A percentile compares a stretch with the other conserved stretches of the same genome.
Evolutionary conservation across 1,140 invertebrate species (phyloP).

Genomic region (Phocides pigmalion): DNA sequence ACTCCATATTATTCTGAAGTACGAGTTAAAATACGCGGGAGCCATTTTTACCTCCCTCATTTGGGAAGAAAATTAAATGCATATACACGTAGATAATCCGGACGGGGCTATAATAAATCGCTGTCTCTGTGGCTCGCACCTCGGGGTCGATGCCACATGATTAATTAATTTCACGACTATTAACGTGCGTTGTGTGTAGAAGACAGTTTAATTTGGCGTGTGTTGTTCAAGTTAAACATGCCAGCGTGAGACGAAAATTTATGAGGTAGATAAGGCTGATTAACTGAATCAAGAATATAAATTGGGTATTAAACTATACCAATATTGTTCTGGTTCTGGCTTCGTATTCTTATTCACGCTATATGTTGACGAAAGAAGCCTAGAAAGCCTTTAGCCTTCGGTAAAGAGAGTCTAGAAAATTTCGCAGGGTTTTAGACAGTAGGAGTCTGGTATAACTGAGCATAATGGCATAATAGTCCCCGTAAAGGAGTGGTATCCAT

Average conservation of each 20-base stretch:
- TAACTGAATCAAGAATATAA: slow-evolving; percentile 31
- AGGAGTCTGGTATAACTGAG: too few species aligned
- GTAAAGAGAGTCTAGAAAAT: too few species aligned
- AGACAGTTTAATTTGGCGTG: slow-evolving; percentile 35
- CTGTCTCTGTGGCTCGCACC: slow-evolving; percentile 18
- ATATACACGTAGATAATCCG: slow-evolving; percentile 6
- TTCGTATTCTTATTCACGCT: background rate
- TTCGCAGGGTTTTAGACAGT: too few species aligned
- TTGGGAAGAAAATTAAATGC: slow-evolving; percentile 9
- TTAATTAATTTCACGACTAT: slow-evolving; percentile 36
- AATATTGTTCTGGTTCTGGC: slow-evolving; percentile 5
- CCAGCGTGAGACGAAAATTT: slow-evolving; percentile 27
- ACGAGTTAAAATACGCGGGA: background rate
- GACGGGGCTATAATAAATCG: slow-evolving; percentile 20
- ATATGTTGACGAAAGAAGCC: too few species aligned
- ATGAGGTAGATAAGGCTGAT: slow-evolving; percentile 29
- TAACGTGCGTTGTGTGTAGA: slow-evolving; percentile 31
- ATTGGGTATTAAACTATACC: slow-evolving; percentile 14
- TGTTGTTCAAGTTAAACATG: slow-evolving; percentile 30
- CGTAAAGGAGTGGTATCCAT: too few species aligned
- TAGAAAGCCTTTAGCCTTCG: too few species aligned
- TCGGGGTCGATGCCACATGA: slow-evolving; percentile 30
- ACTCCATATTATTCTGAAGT: background rate
- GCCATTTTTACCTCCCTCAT: background rate
- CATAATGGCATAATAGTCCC: too few species aligned